These are phyloP conservation scores for Bursaphelenchus mucronatus DNA, from an alignment of 1,140 invertebrate genomes.

Conservation along the genomic window DNA sequence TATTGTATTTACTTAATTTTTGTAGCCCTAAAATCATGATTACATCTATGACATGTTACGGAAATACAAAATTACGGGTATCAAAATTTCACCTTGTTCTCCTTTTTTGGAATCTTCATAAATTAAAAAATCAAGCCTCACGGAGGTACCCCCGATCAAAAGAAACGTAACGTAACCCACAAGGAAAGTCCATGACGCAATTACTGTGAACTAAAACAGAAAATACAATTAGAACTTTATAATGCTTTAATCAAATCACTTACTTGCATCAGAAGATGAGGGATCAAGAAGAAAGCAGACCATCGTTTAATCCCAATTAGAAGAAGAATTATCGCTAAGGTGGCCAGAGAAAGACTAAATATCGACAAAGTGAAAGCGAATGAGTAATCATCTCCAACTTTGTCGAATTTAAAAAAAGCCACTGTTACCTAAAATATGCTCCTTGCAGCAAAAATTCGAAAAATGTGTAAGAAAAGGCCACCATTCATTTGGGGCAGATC, in stretches of 20 bases:
- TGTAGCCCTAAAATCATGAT: slow-evolving; percentile 1
- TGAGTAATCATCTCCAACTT: slow-evolving; percentile 36
- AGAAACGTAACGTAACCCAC: slow-evolving; percentile 27
- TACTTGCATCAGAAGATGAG: slow-evolving; percentile 39
- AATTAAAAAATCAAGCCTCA: slow-evolving; percentile 36
- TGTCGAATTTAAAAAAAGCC: slow-evolving; percentile 26
- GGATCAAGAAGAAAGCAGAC: slow-evolving; percentile 37
- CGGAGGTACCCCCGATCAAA: slow-evolving; percentile 35
- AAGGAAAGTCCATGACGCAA: slow-evolving; percentile 20
- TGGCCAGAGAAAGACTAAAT: slow-evolving; percentile 32
- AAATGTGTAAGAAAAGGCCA: not conserved
- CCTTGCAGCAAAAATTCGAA: slow-evolving; percentile 2
- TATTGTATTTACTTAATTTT: not conserved
- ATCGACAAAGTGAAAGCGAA: slow-evolving; percentile 34
- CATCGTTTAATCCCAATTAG: slow-evolving; percentile 25
- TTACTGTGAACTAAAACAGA: slow-evolving; percentile 36
- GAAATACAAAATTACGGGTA: too few species aligned
- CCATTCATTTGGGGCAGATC: too few species aligned
- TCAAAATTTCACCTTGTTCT: slow-evolving; percentile 29
- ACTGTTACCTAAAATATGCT: slow-evolving; percentile 20
- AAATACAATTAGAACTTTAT: not conserved
- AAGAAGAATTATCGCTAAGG: slow-evolving; percentile 31
- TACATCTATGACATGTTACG: too few species aligned
- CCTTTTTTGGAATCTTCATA: slow-evolving; percentile 37
- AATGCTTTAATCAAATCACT: not conserved